Evolutionary conservation across 2,113 vertebrate species (phyloP).

Genomic region (Phasianus colchicus): DNA sequence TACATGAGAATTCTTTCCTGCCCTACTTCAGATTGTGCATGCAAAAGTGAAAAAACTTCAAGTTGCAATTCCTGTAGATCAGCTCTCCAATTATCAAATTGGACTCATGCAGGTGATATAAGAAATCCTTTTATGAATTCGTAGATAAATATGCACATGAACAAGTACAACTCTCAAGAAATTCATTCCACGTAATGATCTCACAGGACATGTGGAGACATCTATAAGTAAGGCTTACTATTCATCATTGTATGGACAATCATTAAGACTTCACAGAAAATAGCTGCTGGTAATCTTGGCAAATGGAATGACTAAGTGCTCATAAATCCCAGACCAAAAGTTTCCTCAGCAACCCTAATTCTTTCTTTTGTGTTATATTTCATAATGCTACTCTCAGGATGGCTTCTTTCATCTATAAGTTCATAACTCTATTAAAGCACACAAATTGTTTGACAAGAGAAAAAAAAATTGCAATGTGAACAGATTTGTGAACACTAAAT

Average conservation of each 20-base stretch:
- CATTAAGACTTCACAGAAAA: neutral
- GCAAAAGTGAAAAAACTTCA: neutral
- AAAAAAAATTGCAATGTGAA: neutral
- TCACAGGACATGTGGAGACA: neutral
- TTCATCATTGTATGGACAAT: neutral
- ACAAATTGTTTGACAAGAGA: neutral
- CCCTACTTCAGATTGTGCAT: neutral
- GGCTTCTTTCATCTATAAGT: neutral
- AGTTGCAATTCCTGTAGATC: neutral
- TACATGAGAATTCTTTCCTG: neutral
- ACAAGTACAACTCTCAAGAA: neutral
- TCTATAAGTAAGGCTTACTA: neutral
- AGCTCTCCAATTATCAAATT: neutral
- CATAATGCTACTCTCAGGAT: neutral
- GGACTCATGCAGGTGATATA: neutral
- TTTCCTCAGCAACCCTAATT: neutral
- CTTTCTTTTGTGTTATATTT: neutral
- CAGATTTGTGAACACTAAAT: neutral
- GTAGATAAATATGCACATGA: neutral
- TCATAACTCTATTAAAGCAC: neutral
- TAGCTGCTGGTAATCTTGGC: neutral
- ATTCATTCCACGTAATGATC: neutral
- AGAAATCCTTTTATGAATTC: neutral
- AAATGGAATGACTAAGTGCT: neutral
- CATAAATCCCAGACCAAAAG: neutral